Evolutionary conservation across 2,888 invertebrate genomes (phyloP).

Genomic region (Hirtodrosophila alboralis): DNA sequence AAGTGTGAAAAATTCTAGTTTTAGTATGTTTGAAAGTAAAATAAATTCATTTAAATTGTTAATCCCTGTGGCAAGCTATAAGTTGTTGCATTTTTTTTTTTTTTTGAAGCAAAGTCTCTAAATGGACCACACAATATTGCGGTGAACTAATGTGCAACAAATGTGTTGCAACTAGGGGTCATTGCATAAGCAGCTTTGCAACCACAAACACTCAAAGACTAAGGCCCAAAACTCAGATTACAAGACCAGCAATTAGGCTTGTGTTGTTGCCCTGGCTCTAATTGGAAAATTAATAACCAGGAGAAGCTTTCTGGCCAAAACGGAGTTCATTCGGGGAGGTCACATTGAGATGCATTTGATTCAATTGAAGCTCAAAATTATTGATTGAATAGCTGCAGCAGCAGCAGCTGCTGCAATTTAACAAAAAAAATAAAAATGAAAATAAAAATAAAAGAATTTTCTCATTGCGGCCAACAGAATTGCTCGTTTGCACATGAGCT

Average conservation of each 20-base stretch:
- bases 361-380: slow-evolving; percentile 79
- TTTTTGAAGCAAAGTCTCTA: too few species aligned
- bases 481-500: slow-evolving; percentile 78
- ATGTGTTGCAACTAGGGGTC: not conserved
- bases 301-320: not conserved
- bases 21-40: too few species aligned
- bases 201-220: slow-evolving; percentile 8
- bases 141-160: slow-evolving; percentile 3
- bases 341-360: slow-evolving; percentile 63
- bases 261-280: slow-evolving; percentile 23
- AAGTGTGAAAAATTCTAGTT: too few species aligned
- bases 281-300: slow-evolving; percentile 69
- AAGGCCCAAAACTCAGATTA: slow-evolving; percentile 14
- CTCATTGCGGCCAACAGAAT: slow-evolving; percentile 48
- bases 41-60: too few species aligned
- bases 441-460: too few species aligned
- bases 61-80: too few species aligned
- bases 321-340: not conserved
- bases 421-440: slow-evolving; percentile 38
- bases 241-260: slow-evolving; percentile 53
- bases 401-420: slow-evolving; percentile 33
- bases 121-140: not conserved
- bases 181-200: slow-evolving; percentile 25
- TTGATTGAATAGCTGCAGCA: slow-evolving; percentile 75
- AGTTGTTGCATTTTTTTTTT: too few species aligned